These are phyloP conservation scores for Epiblema foenella DNA, from an alignment of 2,888 invertebrate genomes.

Conservation along the genomic window DNA sequence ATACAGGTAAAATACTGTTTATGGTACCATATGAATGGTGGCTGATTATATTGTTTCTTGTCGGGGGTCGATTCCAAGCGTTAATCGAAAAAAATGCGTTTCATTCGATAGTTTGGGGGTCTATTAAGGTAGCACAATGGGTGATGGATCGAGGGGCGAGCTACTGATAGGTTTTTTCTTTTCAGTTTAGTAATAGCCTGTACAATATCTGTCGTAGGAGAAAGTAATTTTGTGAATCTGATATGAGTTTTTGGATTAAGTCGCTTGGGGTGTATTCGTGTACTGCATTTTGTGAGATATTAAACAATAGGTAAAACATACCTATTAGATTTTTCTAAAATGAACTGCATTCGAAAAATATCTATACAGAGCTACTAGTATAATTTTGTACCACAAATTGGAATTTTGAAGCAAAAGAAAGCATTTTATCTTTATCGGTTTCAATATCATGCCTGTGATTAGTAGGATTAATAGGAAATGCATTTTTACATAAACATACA, in stretches of 20 bases:
- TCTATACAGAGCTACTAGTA: too few species aligned
- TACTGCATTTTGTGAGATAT: slow-evolving; percentile 1
- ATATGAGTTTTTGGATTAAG: slow-evolving; percentile 25
- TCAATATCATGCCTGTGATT: too few species aligned
- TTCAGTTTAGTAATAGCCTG: slow-evolving; percentile 37
- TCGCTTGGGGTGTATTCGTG: slow-evolving; percentile 4
- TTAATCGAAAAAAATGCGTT: slow-evolving; percentile 80
- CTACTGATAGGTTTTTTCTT: slow-evolving; percentile 50
- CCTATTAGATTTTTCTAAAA: neutral
- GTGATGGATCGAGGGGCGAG: slow-evolving; percentile 64
- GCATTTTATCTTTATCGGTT: too few species aligned
- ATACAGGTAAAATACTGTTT: slow-evolving; percentile 57
- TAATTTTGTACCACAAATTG: too few species aligned
- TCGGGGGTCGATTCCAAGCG: slow-evolving; percentile 77
- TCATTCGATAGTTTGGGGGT: slow-evolving; percentile 71
- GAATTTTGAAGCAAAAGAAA: too few species aligned
- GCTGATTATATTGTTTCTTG: slow-evolving; percentile 83
- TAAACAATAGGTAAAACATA: neutral
- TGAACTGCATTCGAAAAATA: neutral
- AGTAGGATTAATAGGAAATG: too few species aligned
- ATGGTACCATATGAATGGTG: slow-evolving; percentile 64
- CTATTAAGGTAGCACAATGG: slow-evolving; percentile 71
- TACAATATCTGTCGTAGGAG: slow-evolving; percentile 36
- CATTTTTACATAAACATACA: too few species aligned
- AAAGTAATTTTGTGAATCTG: slow-evolving; percentile 33